Conservation (phyloP, 2,113 vertebrate species). For the Pterophyllum scalare region DNA sequence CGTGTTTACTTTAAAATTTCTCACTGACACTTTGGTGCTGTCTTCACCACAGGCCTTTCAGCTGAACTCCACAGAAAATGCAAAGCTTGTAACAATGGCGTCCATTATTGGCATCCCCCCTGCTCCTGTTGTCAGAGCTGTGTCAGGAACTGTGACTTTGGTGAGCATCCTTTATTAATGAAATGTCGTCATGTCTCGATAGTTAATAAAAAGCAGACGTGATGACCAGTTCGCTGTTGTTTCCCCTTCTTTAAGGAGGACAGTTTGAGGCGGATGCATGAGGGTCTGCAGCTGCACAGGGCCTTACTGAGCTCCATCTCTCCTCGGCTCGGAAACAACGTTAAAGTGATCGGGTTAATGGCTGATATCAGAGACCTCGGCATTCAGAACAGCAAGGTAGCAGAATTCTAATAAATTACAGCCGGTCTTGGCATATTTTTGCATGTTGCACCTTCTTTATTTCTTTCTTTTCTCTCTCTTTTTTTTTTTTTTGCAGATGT, state of each 20-base stretch:
- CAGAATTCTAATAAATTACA: neutral
- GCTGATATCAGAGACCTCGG: conserved; percentile 72
- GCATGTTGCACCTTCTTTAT: neutral
- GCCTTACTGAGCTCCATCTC: conserved; percentile 54
- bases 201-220: neutral
- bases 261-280: conserved; percentile 49
- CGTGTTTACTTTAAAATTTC: neutral
- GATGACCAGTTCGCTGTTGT: accelerated
- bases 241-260: conserved; percentile 47
- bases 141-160: conserved; percentile 54
- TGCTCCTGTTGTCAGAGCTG: conserved; percentile 49
- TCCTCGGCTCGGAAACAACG: conserved; percentile 10
- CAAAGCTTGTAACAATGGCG: conserved; percentile 47
- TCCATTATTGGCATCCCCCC: conserved; percentile 56
- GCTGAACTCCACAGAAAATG: conserved; percentile 57
- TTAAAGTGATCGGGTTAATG: conserved; percentile 33
- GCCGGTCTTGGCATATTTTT: accelerated
- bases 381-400: conserved; percentile 68
- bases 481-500: conserved; percentile 63
- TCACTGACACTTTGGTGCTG: neutral
- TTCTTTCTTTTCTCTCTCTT: too few species aligned
- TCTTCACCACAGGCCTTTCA: conserved; percentile 54
- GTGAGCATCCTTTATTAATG: conserved; percentile 61
- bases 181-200: neutral
- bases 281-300: conserved; percentile 73